These are phyloP conservation scores for Caenorhabditis wallacei DNA, from an alignment of 2,888 invertebrate species.

Conservation along the genomic window DNA sequence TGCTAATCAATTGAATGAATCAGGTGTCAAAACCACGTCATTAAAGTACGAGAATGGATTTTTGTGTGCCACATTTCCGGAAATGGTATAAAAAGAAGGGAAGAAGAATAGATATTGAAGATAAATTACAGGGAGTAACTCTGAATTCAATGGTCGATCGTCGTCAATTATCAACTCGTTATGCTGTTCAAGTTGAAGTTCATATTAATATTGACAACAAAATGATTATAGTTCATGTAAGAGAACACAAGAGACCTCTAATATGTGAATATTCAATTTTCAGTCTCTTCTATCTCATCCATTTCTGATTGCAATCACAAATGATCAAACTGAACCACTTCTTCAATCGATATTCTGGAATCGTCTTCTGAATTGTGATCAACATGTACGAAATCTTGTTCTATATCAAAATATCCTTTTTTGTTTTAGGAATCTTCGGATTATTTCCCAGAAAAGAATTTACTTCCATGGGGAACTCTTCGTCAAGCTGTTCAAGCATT, in stretches of 20 bases:
- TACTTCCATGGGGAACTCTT: slow-evolving; percentile 62
- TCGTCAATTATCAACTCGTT: slow-evolving; percentile 74
- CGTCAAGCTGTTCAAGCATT: slow-evolving; percentile 68
- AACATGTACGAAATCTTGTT: slow-evolving; percentile 52
- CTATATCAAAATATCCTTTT: no score
- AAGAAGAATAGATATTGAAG: background rate
- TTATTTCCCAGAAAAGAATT: slow-evolving; percentile 28
- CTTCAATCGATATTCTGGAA: slow-evolving; percentile 77
- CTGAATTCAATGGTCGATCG: slow-evolving; percentile 77
- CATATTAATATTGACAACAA: slow-evolving; percentile 72
- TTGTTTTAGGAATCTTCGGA: slow-evolving; percentile 43
- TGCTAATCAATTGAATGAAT: slow-evolving; percentile 60
- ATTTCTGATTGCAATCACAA: slow-evolving; percentile 77
- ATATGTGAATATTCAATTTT: background rate
- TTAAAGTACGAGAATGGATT: slow-evolving; percentile 75
- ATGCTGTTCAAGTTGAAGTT: slow-evolving; percentile 75
- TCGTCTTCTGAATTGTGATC: slow-evolving; percentile 70
- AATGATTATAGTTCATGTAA: slow-evolving; percentile 70
- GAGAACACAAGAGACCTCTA: background rate
- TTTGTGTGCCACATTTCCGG: slow-evolving; percentile 77
- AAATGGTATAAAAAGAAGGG: slow-evolving; percentile 67
- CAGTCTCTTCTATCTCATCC: slow-evolving; percentile 72
- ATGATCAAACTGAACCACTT: slow-evolving; percentile 77
- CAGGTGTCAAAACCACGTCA: slow-evolving; percentile 63
- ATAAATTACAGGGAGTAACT: slow-evolving; percentile 69